These are phyloP conservation scores for Pharmacophagus antenor DNA, from an alignment of 2,888 invertebrate species.

Conservation along the genomic window DNA sequence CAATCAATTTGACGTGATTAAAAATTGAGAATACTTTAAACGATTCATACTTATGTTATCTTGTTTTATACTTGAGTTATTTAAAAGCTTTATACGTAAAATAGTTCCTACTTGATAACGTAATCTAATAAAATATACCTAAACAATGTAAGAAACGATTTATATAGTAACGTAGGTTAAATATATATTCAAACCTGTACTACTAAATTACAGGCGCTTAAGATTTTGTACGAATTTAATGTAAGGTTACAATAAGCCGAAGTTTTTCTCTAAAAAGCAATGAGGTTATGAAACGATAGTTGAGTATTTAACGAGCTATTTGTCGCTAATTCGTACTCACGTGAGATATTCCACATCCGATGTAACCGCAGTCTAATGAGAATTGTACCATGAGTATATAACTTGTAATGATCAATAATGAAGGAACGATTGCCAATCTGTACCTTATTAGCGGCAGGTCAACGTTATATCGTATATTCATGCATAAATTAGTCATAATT, in stretches of 20 bases:
- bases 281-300: slow-evolving; percentile 9
- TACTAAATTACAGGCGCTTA: no score
- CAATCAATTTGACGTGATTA: background rate
- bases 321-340: background rate
- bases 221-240: no score
- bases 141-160: no score
- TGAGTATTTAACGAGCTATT: slow-evolving; percentile 3
- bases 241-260: background rate
- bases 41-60: no score
- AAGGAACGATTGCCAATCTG: background rate
- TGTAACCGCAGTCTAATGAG: background rate
- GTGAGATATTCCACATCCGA: background rate
- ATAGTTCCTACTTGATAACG: no score
- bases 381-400: background rate
- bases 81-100: no score
- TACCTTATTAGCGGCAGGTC: background rate
- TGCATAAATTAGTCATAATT: background rate
- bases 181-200: no score
- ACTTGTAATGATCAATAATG: background rate
- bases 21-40: background rate
- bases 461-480: background rate
- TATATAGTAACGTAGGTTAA: no score
- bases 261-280: background rate
- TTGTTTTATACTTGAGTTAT: no score
- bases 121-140: no score